Evolutionary conservation across 2,888 invertebrate genomes (phyloP), one percentile per base, ranked within the genome.

Genomic region (Caenorhabditis sp.): DNA sequence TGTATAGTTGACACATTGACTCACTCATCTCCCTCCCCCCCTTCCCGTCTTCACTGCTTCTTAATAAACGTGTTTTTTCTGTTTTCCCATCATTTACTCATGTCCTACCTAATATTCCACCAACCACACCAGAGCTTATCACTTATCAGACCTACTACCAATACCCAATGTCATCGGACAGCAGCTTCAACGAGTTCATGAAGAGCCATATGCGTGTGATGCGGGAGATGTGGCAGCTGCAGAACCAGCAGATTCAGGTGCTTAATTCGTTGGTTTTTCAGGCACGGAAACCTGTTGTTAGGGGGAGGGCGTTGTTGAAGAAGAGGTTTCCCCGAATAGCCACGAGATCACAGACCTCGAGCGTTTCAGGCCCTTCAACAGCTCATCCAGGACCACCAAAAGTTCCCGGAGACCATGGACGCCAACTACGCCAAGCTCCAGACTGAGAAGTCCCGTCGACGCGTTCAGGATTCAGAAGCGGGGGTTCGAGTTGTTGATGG

Each of bases 21-120:
- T n/a, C n/a, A n/a, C n/a, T n/a, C n/a, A 15, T 44, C 32, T 24
- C 56, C n/a, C 61, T 18, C 40, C 32, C 2, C 4, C 5, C 1
- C n/a, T 24, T 15, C 28, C 26, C 40, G 24, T 13, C 32, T 51
- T 32, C 53, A 58, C 61, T 20, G 53, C 32, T 72, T 40, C 18
- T n/a, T 67, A 76, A 76, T 76, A 76, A 76, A 76, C 76, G 53
- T 67, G 65, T 74, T 76, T 76, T 67, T 53, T 5, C 13, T 40
- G 40, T 40, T 47, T 55, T 3, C 3, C 15, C n/a, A n/a, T n/a
- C n/a, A n/a, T n/a, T n/a, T n/a, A n/a, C n/a, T n/a, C n/a, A n/a
- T n/a, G n/a, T n/a, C n/a, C n/a, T n/a, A n/a, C n/a, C n/a, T n/a
- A n/a, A n/a, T n/a, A n/a, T n/a, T n/a, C n/a, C n/a, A n/a, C n/a